Evolutionary conservation across 2,797 vertebrate genomes (phyloP).

Genomic region (Scolopax bukidnonensis): DNA sequence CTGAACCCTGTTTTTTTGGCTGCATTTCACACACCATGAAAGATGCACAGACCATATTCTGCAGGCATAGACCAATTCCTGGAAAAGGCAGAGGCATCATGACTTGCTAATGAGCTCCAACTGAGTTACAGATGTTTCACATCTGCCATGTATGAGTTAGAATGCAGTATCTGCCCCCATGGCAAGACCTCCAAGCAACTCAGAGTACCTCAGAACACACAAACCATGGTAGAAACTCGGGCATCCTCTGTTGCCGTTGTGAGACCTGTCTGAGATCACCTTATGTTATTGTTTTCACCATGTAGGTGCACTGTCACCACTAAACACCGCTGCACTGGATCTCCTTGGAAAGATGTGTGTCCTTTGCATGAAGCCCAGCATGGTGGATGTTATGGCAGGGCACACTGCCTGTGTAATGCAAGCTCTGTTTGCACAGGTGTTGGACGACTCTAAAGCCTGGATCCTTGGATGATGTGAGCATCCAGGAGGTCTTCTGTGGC

Average conservation of each 20-base stretch:
- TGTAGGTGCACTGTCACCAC: neutral
- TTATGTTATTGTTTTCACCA: neutral
- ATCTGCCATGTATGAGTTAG: neutral
- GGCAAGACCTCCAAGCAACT: neutral
- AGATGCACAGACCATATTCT: neutral
- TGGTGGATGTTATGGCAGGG: neutral
- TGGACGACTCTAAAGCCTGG: neutral
- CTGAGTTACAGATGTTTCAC: neutral
- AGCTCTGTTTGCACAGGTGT: slow-evolving; percentile 3
- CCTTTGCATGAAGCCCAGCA: neutral
- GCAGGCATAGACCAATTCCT: neutral
- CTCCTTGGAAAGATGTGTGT: neutral
- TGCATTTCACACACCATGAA: neutral
- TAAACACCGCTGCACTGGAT: neutral
- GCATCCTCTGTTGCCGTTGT: neutral
- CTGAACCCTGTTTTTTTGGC: neutral
- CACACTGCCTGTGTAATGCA: neutral
- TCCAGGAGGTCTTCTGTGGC: neutral
- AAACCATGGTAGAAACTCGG: neutral
- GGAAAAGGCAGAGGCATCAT: neutral
- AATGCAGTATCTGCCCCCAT: accelerated
- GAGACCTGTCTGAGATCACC: neutral
- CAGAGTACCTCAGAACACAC: neutral
- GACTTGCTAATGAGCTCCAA: neutral
- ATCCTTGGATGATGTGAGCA: neutral